Conservation (phyloP, 2,888 invertebrate species). For the Tetranychus piercei region DNA sequence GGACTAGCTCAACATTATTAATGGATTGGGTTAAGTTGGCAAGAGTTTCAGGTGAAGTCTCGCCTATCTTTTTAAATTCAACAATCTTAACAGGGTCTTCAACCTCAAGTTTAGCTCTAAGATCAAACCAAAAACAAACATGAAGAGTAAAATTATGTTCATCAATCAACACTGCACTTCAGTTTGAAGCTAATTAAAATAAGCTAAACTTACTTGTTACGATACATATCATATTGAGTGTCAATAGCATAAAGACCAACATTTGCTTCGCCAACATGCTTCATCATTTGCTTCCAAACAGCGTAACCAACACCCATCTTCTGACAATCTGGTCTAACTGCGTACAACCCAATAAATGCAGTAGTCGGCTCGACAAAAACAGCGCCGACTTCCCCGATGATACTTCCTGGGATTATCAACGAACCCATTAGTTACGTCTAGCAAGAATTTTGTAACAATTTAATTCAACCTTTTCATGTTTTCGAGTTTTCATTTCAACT, state of each 20-base stretch:
- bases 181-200: neutral
- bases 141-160: neutral
- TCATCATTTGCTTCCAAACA: slow-evolving; percentile 25
- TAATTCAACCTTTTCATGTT: neutral
- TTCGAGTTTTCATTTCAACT: too few species aligned
- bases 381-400: slow-evolving; percentile 25
- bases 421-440: neutral
- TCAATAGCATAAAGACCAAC: slow-evolving; percentile 26
- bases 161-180: neutral
- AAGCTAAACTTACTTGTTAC: slow-evolving; percentile 18
- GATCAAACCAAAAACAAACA: neutral
- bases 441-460: neutral
- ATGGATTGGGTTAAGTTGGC: slow-evolving; percentile 9
- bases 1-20: neutral
- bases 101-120: slow-evolving; percentile 16
- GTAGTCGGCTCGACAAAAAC: slow-evolving; percentile 22
- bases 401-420: slow-evolving; percentile 15
- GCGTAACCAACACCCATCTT: slow-evolving; percentile 24
- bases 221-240: slow-evolving; percentile 23
- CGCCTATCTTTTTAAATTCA: slow-evolving; percentile 16
- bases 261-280: slow-evolving; percentile 24
- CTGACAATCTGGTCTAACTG: slow-evolving; percentile 23
- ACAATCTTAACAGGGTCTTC: slow-evolving; percentile 14
- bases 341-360: slow-evolving; percentile 26
- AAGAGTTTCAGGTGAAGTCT: neutral